Evolutionary conservation across 2,113 vertebrate genomes (phyloP).

Genomic region (Rhea pennata): DNA sequence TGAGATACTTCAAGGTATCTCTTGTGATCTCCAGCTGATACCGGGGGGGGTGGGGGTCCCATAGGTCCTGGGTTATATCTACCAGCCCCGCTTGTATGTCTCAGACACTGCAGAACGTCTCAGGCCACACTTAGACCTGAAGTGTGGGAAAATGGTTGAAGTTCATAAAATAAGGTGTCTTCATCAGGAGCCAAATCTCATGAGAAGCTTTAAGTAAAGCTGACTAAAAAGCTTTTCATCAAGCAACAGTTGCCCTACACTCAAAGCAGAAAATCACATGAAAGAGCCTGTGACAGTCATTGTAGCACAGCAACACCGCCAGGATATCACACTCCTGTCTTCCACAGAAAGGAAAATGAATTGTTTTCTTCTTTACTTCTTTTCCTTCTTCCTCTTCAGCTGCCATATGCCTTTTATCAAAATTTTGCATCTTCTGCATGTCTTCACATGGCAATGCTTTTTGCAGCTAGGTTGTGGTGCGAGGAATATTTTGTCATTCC

Average conservation of each 20-base stretch:
- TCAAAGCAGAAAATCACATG: background rate
- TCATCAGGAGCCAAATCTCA: background rate
- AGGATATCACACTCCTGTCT: background rate
- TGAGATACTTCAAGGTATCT: background rate
- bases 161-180: background rate
- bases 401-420: background rate
- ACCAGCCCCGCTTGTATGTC: accelerated
- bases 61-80: background rate
- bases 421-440: background rate
- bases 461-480: background rate
- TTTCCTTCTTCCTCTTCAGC: background rate
- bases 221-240: background rate
- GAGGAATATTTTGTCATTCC: background rate
- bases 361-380: background rate
- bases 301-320: background rate
- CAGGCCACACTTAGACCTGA: background rate
- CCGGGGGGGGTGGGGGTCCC: background rate
- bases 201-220: background rate
- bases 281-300: accelerated
- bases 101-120: background rate
- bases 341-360: background rate
- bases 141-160: background rate
- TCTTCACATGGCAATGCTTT: background rate
- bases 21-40: background rate
- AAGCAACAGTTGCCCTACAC: accelerated